Percentiles rank a stretch among this genome's conserved stretches.
phyloP scores from a whole-genome alignment of 2,888 invertebrate genomes.

The Melikaiella ostensackeni region DNA sequence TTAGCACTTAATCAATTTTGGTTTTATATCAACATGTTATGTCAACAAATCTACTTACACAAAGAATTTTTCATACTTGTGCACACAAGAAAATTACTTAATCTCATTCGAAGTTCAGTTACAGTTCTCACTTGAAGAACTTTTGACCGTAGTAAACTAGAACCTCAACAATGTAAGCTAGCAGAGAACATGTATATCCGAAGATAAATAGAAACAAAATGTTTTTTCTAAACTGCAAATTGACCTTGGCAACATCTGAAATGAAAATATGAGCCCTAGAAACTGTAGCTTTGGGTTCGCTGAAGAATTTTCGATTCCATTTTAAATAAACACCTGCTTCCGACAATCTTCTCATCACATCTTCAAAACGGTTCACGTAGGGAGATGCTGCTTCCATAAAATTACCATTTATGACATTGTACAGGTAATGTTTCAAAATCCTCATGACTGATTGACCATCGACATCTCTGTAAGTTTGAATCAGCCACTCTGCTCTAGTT shows the following conservation, averaged over 20 bases:
- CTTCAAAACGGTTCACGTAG: background rate
- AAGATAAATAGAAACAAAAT: background rate
- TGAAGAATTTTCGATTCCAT: background rate
- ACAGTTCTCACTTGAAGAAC: background rate
- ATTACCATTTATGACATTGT: background rate
- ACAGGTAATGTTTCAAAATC: background rate
- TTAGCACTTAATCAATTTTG: too few relatives aligned
- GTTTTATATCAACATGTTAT: too few relatives aligned
- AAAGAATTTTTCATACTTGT: too few relatives aligned
- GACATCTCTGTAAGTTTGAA: background rate
- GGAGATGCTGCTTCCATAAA: background rate
- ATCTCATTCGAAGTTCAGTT: too few relatives aligned
- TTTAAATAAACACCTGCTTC: background rate
- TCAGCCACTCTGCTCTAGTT: background rate
- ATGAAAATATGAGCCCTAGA: background rate
- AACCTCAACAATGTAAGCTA: background rate
- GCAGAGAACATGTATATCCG: background rate
- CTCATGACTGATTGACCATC: background rate
- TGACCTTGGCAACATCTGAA: background rate
- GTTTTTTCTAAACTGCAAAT: background rate
- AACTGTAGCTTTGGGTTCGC: background rate
- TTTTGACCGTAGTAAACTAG: background rate
- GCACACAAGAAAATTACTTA: too few relatives aligned
- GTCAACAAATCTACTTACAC: too few relatives aligned
- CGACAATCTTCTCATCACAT: background rate